phyloP scores from a whole-genome alignment of 2,113 vertebrate genomes.

The Trinectes maculatus region DNA sequence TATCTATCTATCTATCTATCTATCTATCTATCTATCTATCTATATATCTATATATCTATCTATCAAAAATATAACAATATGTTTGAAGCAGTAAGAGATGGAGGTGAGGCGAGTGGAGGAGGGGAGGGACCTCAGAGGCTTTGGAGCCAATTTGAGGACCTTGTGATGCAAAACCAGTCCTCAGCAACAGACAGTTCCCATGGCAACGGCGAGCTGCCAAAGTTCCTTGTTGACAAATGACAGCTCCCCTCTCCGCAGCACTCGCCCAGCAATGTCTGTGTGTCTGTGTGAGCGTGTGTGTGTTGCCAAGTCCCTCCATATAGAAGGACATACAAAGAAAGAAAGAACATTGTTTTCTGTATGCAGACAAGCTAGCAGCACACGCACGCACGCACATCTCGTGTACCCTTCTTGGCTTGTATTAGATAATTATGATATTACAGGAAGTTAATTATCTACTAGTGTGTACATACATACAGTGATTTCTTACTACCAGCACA shows the following conservation, averaged over 20 bases:
- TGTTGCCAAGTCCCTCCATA: slow-evolving; percentile 81
- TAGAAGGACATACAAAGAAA: slow-evolving; percentile 11
- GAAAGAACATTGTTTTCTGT: slow-evolving; percentile 34
- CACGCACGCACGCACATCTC: slow-evolving; percentile 9
- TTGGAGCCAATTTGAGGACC: slow-evolving; percentile 79
- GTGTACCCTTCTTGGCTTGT: too few relatives aligned
- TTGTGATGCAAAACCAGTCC: slow-evolving; percentile 86
- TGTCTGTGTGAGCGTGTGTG: slow-evolving; percentile 73
- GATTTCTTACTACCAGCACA: not conserved
- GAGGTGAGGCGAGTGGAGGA: slow-evolving; percentile 63
- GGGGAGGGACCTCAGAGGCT: slow-evolving; percentile 67
- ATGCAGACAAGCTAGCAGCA: slow-evolving; percentile 27
- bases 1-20: slow-evolving; percentile 20
- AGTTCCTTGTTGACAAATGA: slow-evolving; percentile 91
- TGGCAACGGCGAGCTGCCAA: slow-evolving; percentile 89
- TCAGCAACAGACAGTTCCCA: slow-evolving; percentile 91
- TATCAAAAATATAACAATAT: slow-evolving; percentile 55
- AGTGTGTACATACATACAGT: not conserved
- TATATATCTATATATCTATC: slow-evolving; percentile 19
- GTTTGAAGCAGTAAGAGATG: slow-evolving; percentile 54
- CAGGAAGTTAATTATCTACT: not conserved
- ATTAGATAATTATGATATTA: not conserved
- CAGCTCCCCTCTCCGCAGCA: slow-evolving; percentile 83
- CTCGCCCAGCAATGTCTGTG: slow-evolving; percentile 67
- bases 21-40: slow-evolving; percentile 2